Percentiles rank a stretch among this genome's conserved stretches.
These are phyloP conservation scores for Bombus cullumanus DNA, from an alignment of 1,140 invertebrate genomes.

Conservation along the genomic window DNA sequence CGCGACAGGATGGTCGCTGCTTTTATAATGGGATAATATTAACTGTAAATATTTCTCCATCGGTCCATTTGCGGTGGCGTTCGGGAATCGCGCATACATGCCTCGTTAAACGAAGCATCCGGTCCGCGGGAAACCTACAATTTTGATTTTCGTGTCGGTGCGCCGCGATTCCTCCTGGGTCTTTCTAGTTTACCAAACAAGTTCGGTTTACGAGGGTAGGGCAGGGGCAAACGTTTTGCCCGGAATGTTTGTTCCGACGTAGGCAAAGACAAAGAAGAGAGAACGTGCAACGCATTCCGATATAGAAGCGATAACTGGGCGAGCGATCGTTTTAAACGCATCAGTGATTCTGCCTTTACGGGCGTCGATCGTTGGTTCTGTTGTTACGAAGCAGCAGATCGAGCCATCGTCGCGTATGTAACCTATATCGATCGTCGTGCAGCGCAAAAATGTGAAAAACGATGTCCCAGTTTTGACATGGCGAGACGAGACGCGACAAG, in stretches of 20 bases:
- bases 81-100: neutral
- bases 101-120: conserved; percentile 8
- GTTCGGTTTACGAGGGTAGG: neutral
- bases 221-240: neutral
- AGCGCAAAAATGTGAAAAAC: conserved; percentile 57
- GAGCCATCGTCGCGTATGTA: conserved; percentile 36
- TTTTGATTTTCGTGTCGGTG: conserved; percentile 23
- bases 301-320: neutral
- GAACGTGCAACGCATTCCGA: neutral
- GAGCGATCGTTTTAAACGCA: conserved; percentile 38
- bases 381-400: conserved; percentile 23
- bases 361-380: neutral
- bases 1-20: conserved; percentile 13
- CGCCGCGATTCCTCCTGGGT: neutral
- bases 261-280: neutral
- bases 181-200: neutral
- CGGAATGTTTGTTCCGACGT: neutral
- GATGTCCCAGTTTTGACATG: neutral
- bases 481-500: neutral
- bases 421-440: conserved; percentile 61
- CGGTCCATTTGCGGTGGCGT: conserved; percentile 15
- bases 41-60: conserved; percentile 41
- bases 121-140: neutral
- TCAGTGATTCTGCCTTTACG: neutral
- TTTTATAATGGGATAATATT: conserved; percentile 57